Evolutionary conservation across 1,140 invertebrate species (phyloP).

Genomic region (Sipha flava): DNA sequence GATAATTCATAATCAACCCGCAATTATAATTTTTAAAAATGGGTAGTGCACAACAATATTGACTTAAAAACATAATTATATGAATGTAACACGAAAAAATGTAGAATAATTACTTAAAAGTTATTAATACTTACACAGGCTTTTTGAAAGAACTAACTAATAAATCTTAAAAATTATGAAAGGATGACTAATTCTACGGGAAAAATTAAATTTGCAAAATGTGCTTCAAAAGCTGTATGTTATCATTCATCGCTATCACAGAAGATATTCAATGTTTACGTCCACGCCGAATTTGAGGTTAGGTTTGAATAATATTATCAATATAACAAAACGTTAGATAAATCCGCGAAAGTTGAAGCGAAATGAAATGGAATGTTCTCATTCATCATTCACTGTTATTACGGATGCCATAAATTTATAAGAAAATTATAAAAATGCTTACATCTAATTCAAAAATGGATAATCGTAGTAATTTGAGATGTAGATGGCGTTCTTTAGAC

Average conservation of each 20-base stretch:
- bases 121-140: background rate
- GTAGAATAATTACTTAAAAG: too few relatives aligned
- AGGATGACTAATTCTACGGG: background rate
- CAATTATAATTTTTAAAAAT: background rate
- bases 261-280: background rate
- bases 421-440: too few relatives aligned
- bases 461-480: too few relatives aligned
- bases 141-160: background rate
- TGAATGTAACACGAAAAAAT: background rate
- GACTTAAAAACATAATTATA: background rate
- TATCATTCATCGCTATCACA: background rate
- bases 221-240: background rate
- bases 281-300: background rate
- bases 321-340: too few relatives aligned
- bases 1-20: background rate
- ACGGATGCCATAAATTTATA: too few relatives aligned
- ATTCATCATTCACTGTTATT: too few relatives aligned
- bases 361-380: too few relatives aligned
- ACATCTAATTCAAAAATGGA: too few relatives aligned
- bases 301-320: too few relatives aligned
- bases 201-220: background rate
- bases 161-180: background rate
- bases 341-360: too few relatives aligned
- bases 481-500: too few relatives aligned
- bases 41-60: too few relatives aligned